Evolutionary conservation across 2,888 invertebrate species (phyloP), one percentile per base, ranked within the genome.

Genomic region (Platycheirus rosarum): DNA sequence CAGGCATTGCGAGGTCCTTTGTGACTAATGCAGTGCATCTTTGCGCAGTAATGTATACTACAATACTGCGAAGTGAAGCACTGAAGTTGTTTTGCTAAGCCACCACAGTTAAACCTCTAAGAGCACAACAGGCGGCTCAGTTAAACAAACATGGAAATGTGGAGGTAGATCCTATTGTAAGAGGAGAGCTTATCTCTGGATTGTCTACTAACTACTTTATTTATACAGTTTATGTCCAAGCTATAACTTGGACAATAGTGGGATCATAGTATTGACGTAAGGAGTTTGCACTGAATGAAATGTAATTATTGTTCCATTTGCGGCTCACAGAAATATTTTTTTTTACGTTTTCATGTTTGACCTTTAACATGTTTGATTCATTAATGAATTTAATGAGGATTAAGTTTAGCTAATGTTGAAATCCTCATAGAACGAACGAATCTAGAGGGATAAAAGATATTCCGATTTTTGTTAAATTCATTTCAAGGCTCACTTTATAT

Each of bases 131-230:
- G 63, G 44, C 74, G 75, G 63, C 20, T 14, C 53, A 49, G 49
- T 63, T 35, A 60, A 75, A 70, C 49, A 74, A 80, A 70, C 79
- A 75, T 57, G 51, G 75, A 49, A 79, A 63, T 74, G 55, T 46
- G 55, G 63, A 63, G 55, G 55, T 69, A 65, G 74, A 74, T 79
- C 74, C 74, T 69, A 63, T 63, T 48, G 49, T 63, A 68, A 49
- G 23, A 29, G 49, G 20, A 26, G 18, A 42, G 74, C 20, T 69
- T 63, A 48, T 55, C 16, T 14, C 40, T 23, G 40, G 40, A 55
- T 11, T 23, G 18, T 40, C 20, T 55, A 20, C 23, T 55, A 11
- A 7, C 14, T 13, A 6, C 13, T 23, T 5, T 23, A 57, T 40
- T 55, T 57, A 57, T 57, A 2, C 40, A 23, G 37, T 14, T 40